Percentiles rank a stretch among this genome's conserved stretches.
Evolutionary conservation across 2,888 invertebrate species (phyloP).

Genomic region (Drosophila merina): DNA sequence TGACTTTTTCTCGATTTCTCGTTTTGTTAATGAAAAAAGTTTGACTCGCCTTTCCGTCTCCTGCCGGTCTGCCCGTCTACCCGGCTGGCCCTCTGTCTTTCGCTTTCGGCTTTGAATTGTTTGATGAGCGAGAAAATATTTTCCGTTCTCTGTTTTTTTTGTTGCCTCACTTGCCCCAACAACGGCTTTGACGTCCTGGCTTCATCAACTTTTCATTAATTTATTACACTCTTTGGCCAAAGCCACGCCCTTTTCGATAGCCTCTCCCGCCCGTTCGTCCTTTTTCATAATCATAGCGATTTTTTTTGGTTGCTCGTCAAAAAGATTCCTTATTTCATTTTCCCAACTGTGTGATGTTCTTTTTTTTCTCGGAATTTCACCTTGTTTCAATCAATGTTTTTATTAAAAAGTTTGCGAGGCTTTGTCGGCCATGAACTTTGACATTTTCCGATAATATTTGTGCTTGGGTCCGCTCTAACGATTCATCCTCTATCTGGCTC

Average conservation of each 20-base stretch:
- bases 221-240: conserved; percentile 62
- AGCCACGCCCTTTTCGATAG: conserved; percentile 11
- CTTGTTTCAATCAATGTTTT: conserved; percentile 66
- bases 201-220: conserved; percentile 73
- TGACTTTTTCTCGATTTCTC: conserved; percentile 57
- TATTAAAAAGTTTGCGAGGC: conserved; percentile 61
- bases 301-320: conserved; percentile 31
- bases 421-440: conserved; percentile 60
- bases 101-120: conserved; percentile 32
- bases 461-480: background rate
- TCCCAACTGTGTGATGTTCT: conserved; percentile 21
- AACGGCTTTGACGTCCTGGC: conserved; percentile 59
- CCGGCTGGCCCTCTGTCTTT: background rate
- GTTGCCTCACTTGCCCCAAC: conserved; percentile 30
- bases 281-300: conserved; percentile 56
- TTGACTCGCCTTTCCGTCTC: conserved; percentile 28
- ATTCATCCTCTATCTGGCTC: background rate
- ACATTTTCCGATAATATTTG: conserved; percentile 48
- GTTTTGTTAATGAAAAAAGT: conserved; percentile 74
- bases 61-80: background rate
- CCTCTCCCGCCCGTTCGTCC: conserved; percentile 3
- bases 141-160: conserved; percentile 24
- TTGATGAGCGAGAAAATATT: conserved; percentile 45
- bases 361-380: conserved; percentile 31
- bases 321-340: conserved; percentile 51